Evolutionary conservation across 1,140 invertebrate genomes (phyloP), one percentile per base, ranked within the genome.

Genomic region (Eufriesea mexicana): DNA sequence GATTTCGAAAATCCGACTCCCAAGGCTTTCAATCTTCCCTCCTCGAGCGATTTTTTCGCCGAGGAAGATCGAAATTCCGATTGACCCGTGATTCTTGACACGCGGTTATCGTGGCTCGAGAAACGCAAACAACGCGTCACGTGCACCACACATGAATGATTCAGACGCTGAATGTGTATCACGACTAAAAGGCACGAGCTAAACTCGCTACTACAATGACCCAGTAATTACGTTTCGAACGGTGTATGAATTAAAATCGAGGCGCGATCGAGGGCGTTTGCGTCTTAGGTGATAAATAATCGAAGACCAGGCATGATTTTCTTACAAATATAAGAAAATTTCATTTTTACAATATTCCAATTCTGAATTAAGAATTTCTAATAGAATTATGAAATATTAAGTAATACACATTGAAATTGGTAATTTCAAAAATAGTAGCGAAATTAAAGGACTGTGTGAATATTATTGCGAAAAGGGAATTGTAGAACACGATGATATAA

Each of bases 71-170:
- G 20, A 61, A 79, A 59, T 57, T 74, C 9, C 49, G 10, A 51
- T 5, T 42, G 68, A 71, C 45, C 57, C 28, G 23, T 71, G 54
- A 47, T 80, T 62, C 59, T 54, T 25, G 57, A 54, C 70, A 54
- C 78, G 47, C 78, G 59, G 28, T 64, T 80, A 80, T 73, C 78
- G 61, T 25, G 10, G 42, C 25, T 20, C 42, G 18, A 57, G 5
- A 47, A 80, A 47, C 55, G 47, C 68, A 73, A 78, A 73, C 68
- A 80, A 73, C 57, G 35, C 16, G 16, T 80, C 78, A 80, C 70
- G 78, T 18, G 78, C 16, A 2, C 8, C 9, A 64, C 59, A 20
- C 70, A 73, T 80, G 78, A 80, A 80, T 59, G 78, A 64, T 74
- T 74, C 57, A 23, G 10, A 12, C 20, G 1, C 7, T 18, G 61